Percentiles rank a stretch among this genome's conserved stretches.
phyloP scores from a whole-genome alignment of 1,140 invertebrate species.

The fruit fly (Drosophila melanogaster) region DNA sequence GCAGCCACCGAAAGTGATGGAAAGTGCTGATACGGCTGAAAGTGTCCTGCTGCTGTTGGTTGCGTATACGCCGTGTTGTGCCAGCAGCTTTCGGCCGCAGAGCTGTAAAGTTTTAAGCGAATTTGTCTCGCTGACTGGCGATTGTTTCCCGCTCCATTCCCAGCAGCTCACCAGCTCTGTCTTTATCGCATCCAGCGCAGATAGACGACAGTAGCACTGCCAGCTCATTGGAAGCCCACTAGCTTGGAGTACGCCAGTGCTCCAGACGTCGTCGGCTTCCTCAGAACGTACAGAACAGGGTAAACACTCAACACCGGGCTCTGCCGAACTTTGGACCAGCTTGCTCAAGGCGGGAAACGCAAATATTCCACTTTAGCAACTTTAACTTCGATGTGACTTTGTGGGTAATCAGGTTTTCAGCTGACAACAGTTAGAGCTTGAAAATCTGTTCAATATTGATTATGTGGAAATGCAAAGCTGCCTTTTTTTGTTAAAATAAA shows the following conservation, averaged over 20 bases:
- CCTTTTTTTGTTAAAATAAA: neutral
- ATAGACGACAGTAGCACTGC: conserved; percentile 21
- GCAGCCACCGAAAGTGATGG: conserved; percentile 38
- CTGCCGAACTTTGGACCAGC: conserved; percentile 12
- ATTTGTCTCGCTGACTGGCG: conserved; percentile 47
- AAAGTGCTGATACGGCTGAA: conserved; percentile 55
- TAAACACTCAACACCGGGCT: conserved; percentile 5
- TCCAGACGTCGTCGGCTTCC: conserved; percentile 17
- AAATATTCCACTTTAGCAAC: conserved; percentile 3
- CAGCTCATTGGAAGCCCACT: conserved; percentile 1
- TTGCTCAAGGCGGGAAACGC: conserved; percentile 12
- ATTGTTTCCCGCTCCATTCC: conserved; percentile 10
- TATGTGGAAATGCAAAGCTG: neutral
- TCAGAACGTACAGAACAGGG: conserved; percentile 23
- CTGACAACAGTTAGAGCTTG: neutral
- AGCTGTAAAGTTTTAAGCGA: conserved; percentile 56
- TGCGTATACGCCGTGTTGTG: conserved; percentile 63
- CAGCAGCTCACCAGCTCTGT: conserved; percentile 18
- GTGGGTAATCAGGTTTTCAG: neutral
- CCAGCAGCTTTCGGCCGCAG: conserved; percentile 4
- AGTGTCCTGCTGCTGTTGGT: conserved; percentile 30
- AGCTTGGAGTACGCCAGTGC: conserved; percentile 15
- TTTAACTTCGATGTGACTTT: neutral
- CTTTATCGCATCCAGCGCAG: conserved; percentile 24
- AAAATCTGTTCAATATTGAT: conserved; percentile 8